These are phyloP conservation scores for Slavum lentiscoides DNA, from an alignment of 2,888 invertebrate genomes.

Conservation along the genomic window DNA sequence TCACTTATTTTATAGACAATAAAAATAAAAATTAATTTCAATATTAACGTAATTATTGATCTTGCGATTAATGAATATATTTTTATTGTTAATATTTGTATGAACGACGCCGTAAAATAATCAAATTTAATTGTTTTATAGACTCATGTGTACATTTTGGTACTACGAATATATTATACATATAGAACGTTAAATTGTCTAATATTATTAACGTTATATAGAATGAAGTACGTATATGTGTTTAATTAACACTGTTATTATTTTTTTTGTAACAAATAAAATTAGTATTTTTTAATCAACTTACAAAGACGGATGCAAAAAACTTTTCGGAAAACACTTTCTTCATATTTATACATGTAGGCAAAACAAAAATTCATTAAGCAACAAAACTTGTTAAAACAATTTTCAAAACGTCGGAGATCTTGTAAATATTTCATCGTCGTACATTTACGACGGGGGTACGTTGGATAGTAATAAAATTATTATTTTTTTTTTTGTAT, in stretches of 20 bases:
- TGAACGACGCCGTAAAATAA: too few species aligned
- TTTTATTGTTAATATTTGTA: too few species aligned
- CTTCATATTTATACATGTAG: background rate
- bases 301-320: background rate
- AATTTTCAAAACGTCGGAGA: background rate
- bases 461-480: background rate
- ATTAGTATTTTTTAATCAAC: background rate
- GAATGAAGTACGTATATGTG: background rate
- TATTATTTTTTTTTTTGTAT: background rate
- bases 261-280: background rate
- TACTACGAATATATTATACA: too few species aligned
- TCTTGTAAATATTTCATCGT: background rate
- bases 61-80: too few species aligned
- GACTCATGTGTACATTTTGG: too few species aligned
- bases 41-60: too few species aligned
- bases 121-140: too few species aligned
- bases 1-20: too few species aligned
- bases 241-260: background rate
- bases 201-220: background rate
- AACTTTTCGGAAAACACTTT: background rate
- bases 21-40: too few species aligned
- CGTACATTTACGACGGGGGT: background rate
- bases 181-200: too few species aligned
- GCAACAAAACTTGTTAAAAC: conserved; percentile 23
- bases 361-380: conserved; percentile 15